A percentile compares a stretch with the other conserved stretches of the same genome.
These are phyloP conservation scores for Progne subis DNA, from an alignment of 2,113 vertebrate genomes.

Conservation along the genomic window DNA sequence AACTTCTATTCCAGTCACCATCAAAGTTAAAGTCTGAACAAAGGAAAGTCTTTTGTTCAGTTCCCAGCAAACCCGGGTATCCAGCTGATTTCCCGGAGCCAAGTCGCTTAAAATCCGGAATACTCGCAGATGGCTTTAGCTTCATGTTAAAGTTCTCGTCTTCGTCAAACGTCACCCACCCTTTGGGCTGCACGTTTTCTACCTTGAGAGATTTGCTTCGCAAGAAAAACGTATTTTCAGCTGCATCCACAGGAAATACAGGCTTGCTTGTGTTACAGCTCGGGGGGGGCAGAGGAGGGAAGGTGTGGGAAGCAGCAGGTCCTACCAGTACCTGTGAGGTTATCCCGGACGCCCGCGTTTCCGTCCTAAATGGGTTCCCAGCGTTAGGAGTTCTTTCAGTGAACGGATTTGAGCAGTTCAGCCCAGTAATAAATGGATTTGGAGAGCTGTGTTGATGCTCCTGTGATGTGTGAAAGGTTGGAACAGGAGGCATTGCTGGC, in stretches of 20 bases:
- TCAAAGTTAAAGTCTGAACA: conserved; percentile 60
- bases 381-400: conserved; percentile 61
- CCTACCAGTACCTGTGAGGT: conserved; percentile 63
- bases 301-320: conserved; percentile 13
- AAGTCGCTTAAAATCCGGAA: conserved; percentile 26
- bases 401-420: conserved; percentile 84
- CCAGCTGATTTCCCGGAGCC: neutral
- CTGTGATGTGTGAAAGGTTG: conserved; percentile 80
- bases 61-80: conserved; percentile 7
- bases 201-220: conserved; percentile 35
- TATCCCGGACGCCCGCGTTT: conserved; percentile 39
- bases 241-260: conserved; percentile 33
- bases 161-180: conserved; percentile 90
- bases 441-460: conserved; percentile 77
- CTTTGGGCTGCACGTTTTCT: conserved; percentile 68
- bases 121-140: conserved; percentile 33
- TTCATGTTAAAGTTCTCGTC: conserved; percentile 51
- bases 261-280: conserved; percentile 49
- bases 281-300: conserved; percentile 44
- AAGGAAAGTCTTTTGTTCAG: conserved; percentile 3
- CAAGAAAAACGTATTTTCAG: conserved; percentile 44
- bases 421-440: conserved; percentile 73
- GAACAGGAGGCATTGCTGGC: conserved; percentile 75
- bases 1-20: conserved; percentile 75
- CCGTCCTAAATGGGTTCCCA: conserved; percentile 74